phyloP scores from a whole-genome alignment of 2,113 vertebrate genomes.

The Gavia stellata region DNA sequence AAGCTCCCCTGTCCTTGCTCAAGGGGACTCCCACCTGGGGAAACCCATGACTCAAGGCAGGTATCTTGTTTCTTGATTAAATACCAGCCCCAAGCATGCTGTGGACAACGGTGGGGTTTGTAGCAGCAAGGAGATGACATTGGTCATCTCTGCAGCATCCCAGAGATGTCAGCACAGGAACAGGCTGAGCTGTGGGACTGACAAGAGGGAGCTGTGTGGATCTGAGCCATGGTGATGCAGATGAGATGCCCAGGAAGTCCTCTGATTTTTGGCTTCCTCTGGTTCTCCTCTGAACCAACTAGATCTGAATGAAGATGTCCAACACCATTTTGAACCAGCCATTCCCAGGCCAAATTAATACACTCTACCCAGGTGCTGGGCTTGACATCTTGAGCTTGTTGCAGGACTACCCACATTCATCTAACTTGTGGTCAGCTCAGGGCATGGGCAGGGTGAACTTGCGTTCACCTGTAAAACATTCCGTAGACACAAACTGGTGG shows the following conservation, averaged over 20 bases:
- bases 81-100: background rate
- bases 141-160: background rate
- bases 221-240: accelerated
- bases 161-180: background rate
- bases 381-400: background rate
- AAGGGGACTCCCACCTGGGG: background rate
- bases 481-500: accelerated
- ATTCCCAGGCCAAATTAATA: background rate
- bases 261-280: background rate
- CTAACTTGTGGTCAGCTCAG: background rate
- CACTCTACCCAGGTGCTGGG: background rate
- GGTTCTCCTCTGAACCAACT: background rate
- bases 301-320: background rate
- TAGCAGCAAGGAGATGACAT: background rate
- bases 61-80: background rate
- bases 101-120: background rate
- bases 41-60: background rate
- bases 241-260: background rate
- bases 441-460: background rate
- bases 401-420: background rate
- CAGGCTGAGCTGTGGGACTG: background rate
- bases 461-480: background rate
- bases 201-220: background rate
- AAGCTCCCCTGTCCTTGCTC: background rate
- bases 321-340: background rate